These are phyloP conservation scores for Drosophila colorata DNA, from an alignment of 2,888 invertebrate genomes.

Conservation along the genomic window DNA sequence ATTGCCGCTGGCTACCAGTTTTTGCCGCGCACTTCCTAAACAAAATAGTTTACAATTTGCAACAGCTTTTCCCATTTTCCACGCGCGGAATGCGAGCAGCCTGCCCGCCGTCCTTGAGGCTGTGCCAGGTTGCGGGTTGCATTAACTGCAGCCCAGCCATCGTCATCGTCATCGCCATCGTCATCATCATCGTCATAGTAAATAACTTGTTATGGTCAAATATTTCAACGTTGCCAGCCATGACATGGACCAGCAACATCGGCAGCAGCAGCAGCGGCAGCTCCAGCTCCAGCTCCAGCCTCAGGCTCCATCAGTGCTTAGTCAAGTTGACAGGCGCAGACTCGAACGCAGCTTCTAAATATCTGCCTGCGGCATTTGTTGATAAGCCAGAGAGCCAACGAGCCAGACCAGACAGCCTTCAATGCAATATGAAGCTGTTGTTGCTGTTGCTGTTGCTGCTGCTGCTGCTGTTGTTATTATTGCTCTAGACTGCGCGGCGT, in stretches of 20 bases:
- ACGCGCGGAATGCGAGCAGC: constrained; percentile 64
- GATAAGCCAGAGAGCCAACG: constrained; percentile 61
- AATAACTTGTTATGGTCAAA: constrained; percentile 83
- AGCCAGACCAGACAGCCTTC: constrained; percentile 55
- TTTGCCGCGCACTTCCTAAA: constrained; percentile 70
- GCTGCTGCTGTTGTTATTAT: constrained; percentile 54
- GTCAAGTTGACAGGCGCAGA: constrained; percentile 43
- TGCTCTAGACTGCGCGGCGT: constrained; percentile 78
- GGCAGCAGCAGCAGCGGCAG: background rate
- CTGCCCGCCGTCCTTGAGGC: constrained; percentile 74
- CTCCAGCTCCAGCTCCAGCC: background rate
- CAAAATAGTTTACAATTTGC: constrained; percentile 79
- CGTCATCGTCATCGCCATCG: constrained; percentile 43
- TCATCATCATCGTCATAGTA: constrained; percentile 71
- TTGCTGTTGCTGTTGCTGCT: constrained; percentile 39
- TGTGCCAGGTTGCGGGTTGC: constrained; percentile 22
- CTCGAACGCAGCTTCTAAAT: constrained; percentile 59
- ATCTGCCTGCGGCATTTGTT: constrained; percentile 80
- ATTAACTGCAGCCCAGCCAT: constrained; percentile 25
- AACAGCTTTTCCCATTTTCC: constrained; percentile 63
- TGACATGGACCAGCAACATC: constrained; percentile 55
- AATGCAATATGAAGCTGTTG: constrained; percentile 45
- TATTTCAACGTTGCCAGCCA: constrained; percentile 68
- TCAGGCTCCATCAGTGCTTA: constrained; percentile 21
- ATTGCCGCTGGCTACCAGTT: constrained; percentile 59